Evolutionary conservation across 2,797 vertebrate genomes (phyloP), one percentile per base, ranked within the genome.

Genomic region (Austrolebias charrua): DNA sequence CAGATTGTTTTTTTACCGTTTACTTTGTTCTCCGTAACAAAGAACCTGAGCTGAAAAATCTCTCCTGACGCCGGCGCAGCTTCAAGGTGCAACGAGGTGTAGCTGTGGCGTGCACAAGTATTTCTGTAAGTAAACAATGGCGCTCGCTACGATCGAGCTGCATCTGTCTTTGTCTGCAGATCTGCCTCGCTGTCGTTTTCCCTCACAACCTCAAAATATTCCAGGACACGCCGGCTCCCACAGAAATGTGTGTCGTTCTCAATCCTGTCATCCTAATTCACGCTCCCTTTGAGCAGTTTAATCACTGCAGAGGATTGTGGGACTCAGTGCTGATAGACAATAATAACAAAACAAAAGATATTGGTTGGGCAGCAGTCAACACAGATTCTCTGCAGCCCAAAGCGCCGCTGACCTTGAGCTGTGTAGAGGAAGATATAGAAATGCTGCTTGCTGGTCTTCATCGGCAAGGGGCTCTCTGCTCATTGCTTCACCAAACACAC

Each of bases 101-200:
- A 65, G 65, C 73, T 45, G 66, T 82, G 68, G 73, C 55, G 69
- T 33, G 40, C 42, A 0, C 60, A 65, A 70, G 63, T 61, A 66
- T 88, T 79, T 83, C 69, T 42, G 63, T 85, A 83, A 63, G 79
- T 82, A 87, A 89, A 88, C 86, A 86, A 46, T 70, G 16, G 59
- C 71, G 67, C 63, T 68, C 69, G 15, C 10, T 16, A 61, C 52
- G 71, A 12, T 2, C 14, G 67, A 82, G 66, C 78, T 52, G 12
- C 72, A 78, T 86, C 81, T 57, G 69, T 84, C 79, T 79, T 58
- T 49, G 69, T 72, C 73, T 73, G 75, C 35, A 0, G 60, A 72
- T 75, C 70, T 65, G 73, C 61, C 69, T 46, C 38, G 2, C 51
- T 18, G 44, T 67, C 47, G 74, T 69, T 75, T 60, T 48, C n/a